phyloP scores from a whole-genome alignment of 2,888 invertebrate genomes.

The Xiphydria camelus region DNA sequence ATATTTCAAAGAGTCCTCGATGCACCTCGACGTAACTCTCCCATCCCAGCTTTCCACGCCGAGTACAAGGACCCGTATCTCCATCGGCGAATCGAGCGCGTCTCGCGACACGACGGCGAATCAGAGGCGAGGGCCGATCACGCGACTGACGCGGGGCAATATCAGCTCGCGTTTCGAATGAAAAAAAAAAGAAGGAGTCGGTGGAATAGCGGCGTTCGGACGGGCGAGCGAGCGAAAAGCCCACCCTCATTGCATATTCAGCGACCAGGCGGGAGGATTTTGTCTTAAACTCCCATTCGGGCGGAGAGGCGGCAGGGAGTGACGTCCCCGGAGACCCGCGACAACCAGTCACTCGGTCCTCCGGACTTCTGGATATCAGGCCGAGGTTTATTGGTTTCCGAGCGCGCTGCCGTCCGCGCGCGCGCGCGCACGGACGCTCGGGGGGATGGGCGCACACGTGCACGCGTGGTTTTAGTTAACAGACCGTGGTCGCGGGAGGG shows the following conservation, averaged over 20 bases:
- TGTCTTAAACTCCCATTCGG: conserved; percentile 40
- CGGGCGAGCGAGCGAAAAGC: conserved; percentile 19
- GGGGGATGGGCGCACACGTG: neutral
- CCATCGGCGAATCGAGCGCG: too few species aligned
- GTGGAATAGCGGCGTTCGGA: neutral
- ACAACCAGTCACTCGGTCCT: conserved; percentile 32
- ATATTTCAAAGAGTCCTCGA: too few species aligned
- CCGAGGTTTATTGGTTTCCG: conserved; percentile 34
- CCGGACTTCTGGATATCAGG: conserved; percentile 24
- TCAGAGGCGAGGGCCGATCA: conserved; percentile 8
- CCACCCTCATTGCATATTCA: conserved; percentile 54
- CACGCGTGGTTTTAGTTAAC: neutral
- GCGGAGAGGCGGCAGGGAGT: conserved; percentile 18
- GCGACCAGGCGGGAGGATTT: conserved; percentile 41
- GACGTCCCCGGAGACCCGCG: conserved; percentile 21
- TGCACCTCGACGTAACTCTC: too few species aligned
- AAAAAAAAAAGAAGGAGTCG: too few species aligned
- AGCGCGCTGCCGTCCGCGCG: too few species aligned
- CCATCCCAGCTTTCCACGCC: too few species aligned
- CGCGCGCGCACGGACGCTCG: neutral
- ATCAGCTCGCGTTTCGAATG: conserved; percentile 28
- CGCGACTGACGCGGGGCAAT: conserved; percentile 36
- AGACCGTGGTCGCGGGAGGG: neutral
- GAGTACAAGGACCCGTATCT: too few species aligned
- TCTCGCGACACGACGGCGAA: too few species aligned